Conservation (phyloP, 2,113 vertebrate genomes). For the Atractosteus spatula region DNA sequence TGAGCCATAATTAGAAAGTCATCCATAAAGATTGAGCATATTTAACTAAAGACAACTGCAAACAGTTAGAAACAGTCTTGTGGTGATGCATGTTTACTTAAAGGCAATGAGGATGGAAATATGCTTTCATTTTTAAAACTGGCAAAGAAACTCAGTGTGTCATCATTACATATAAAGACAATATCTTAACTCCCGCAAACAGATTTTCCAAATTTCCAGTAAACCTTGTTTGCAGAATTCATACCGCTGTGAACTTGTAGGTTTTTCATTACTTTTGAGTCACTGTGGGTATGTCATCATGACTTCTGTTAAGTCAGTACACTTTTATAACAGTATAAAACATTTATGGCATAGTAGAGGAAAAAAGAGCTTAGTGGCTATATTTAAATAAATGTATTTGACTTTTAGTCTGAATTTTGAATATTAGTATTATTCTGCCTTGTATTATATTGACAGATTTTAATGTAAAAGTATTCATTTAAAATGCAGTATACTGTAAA, state of each 20-base stretch:
- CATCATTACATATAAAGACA: too few relatives aligned
- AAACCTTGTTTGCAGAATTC: background rate
- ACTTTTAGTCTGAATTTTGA: too few relatives aligned
- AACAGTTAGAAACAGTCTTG: background rate
- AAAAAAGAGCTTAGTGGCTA: background rate
- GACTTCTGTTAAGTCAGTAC: slow-evolving; percentile 11
- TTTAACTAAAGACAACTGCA: background rate
- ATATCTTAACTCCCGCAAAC: too few relatives aligned
- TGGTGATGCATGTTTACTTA: slow-evolving; percentile 12
- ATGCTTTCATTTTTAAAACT: too few relatives aligned
- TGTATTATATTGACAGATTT: too few relatives aligned
- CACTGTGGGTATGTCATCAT: background rate
- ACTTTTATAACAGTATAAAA: background rate
- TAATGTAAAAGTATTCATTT: too few relatives aligned
- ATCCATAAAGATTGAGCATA: background rate
- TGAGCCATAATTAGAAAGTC: background rate
- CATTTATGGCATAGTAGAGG: too few relatives aligned
- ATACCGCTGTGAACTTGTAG: background rate
- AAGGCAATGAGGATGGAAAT: background rate
- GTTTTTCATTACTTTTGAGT: background rate
- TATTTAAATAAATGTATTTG: too few relatives aligned
- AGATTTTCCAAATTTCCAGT: background rate
- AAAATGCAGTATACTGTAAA: too few relatives aligned
- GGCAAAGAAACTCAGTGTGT: background rate
- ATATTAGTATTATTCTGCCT: too few relatives aligned